Conservation (phyloP, 2,888 invertebrate genomes). For the Carterocephalus palaemon region DNA sequence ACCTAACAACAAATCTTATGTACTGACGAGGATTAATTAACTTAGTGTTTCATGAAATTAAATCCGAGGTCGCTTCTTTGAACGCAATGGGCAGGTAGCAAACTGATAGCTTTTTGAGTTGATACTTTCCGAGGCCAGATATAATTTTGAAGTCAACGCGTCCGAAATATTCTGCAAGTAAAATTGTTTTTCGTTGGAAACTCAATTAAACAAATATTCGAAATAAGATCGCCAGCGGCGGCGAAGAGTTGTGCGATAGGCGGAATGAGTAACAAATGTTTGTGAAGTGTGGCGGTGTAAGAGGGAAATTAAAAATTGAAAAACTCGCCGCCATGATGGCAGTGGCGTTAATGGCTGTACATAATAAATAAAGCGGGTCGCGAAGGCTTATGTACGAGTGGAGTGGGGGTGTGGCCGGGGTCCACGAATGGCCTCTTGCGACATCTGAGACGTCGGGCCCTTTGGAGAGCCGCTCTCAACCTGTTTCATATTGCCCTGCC, state of each 20-base stretch:
- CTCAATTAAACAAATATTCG: constrained; percentile 33
- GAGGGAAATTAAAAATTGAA: constrained; percentile 78
- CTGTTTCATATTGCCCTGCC: constrained; percentile 76
- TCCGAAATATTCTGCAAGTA: constrained; percentile 14
- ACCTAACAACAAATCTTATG: constrained; percentile 24
- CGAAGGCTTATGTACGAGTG: constrained; percentile 74
- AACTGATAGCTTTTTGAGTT: constrained; percentile 15
- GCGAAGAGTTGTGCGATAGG: constrained; percentile 24
- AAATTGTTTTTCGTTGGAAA: constrained; percentile 23
- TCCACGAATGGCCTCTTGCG: constrained; percentile 76
- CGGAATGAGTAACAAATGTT: constrained; percentile 57
- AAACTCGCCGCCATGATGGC: constrained; percentile 75
- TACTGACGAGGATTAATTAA: constrained; percentile 20
- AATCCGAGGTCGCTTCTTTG: constrained; percentile 8
- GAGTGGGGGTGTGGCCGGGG: constrained; percentile 76
- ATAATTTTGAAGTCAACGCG: constrained; percentile 8
- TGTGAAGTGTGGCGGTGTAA: constrained; percentile 56
- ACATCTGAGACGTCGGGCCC: constrained; percentile 76
- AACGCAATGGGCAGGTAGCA: too few species aligned
- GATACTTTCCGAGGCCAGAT: constrained; percentile 3
- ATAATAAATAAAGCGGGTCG: constrained; percentile 77
- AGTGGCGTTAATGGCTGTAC: constrained; percentile 76
- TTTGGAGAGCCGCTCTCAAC: constrained; percentile 72
- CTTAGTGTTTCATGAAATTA: constrained; percentile 18
- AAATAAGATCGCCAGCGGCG: constrained; percentile 31